Evolutionary conservation across 2,888 invertebrate genomes (phyloP).

Genomic region (Tetragonula carbonaria): DNA sequence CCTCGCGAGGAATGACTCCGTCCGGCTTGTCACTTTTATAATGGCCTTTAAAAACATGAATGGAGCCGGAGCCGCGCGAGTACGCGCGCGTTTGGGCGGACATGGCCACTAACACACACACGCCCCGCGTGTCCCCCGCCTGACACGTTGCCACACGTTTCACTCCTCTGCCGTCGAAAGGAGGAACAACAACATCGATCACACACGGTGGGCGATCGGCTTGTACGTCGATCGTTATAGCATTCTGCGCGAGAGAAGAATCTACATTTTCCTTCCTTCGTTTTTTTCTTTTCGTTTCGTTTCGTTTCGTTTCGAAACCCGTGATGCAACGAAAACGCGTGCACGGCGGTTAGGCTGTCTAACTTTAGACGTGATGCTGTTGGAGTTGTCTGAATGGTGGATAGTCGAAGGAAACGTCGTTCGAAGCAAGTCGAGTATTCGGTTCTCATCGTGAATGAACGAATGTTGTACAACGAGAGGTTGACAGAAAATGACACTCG

Average conservation of each 20-base stretch:
- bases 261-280: not conserved
- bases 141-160: not conserved
- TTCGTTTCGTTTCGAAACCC: not conserved
- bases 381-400: not conserved
- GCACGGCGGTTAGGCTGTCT: not conserved
- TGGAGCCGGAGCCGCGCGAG: constrained; percentile 63
- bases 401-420: not conserved
- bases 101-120: constrained; percentile 32
- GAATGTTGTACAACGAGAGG: not conserved
- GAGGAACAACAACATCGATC: constrained; percentile 8
- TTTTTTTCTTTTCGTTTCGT: no score
- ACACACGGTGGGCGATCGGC: constrained; percentile 25
- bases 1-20: constrained; percentile 77
- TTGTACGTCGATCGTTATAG: not conserved
- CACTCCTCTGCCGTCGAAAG: not conserved
- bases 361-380: not conserved
- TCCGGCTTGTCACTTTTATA: constrained; percentile 76
- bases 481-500: not conserved
- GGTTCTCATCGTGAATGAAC: not conserved
- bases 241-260: not conserved
- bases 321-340: not conserved
- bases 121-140: constrained; percentile 12
- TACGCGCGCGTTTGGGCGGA: constrained; percentile 52
- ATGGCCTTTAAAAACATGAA: constrained; percentile 75
- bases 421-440: not conserved